Conservation (phyloP, 1,140 invertebrate species). For the Nomia melanderi region DNA sequence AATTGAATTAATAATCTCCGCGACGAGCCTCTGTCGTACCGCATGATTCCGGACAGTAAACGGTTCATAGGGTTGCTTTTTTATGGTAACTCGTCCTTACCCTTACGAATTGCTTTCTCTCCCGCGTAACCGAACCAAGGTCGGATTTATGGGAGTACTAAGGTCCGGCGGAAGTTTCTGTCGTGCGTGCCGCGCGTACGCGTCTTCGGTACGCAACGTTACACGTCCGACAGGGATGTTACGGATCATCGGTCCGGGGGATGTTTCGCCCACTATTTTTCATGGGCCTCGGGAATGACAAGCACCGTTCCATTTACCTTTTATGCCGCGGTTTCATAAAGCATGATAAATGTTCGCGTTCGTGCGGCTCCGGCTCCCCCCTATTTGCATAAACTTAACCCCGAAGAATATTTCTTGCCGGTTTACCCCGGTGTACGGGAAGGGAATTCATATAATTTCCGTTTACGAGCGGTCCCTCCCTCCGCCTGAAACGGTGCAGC, state of each 20-base stretch:
- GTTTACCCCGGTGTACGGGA: neutral
- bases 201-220: too few species aligned
- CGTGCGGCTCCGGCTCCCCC: conserved; percentile 1
- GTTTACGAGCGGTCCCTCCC: neutral
- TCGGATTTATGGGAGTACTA: too few species aligned
- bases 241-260: conserved; percentile 57
- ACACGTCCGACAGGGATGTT: neutral
- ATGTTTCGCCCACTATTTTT: conserved; percentile 65
- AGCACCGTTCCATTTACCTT: conserved; percentile 68
- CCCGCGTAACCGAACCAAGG: too few species aligned
- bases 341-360: conserved; percentile 64
- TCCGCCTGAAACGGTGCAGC: neutral
- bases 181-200: neutral
- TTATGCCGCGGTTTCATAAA: conserved; percentile 65
- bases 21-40: too few species aligned
- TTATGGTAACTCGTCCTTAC: neutral
- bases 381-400: conserved; percentile 29
- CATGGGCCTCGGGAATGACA: conserved; percentile 56
- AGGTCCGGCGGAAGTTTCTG: neutral
- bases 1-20: too few species aligned
- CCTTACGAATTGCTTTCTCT: neutral
- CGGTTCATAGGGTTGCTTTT: neutral
- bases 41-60: conserved; percentile 1
- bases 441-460: neutral
- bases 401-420: conserved; percentile 1